These are phyloP conservation scores for Hylaea fasciaria DNA, from an alignment of 2,888 invertebrate species.

Conservation along the genomic window DNA sequence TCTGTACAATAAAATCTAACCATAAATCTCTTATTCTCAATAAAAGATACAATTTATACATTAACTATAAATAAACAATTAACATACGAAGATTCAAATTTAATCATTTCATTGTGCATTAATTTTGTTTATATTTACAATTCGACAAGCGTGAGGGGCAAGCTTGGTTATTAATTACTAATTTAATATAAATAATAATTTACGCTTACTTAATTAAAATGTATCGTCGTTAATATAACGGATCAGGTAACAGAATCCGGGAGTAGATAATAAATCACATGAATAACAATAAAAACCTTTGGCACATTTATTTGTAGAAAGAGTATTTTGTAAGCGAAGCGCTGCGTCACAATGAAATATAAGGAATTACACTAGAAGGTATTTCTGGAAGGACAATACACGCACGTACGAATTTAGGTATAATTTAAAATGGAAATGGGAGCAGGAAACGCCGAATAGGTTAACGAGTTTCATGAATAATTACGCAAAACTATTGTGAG, in stretches of 20 bases:
- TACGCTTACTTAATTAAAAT: conserved; percentile 44
- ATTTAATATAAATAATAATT: conserved; percentile 36
- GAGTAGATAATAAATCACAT: conserved; percentile 34
- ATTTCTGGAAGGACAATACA: conserved; percentile 58
- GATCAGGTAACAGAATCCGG: conserved; percentile 42
- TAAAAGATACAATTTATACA: conserved; percentile 77
- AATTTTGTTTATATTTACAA: conserved; percentile 72
- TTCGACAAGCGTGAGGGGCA: conserved; percentile 78
- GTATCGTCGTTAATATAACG: conserved; percentile 41
- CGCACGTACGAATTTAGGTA: conserved; percentile 50
- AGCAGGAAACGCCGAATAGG: conserved; percentile 51
- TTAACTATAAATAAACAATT: conserved; percentile 66
- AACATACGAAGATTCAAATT: conserved; percentile 61
- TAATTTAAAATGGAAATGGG: conserved; percentile 63
- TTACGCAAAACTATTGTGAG: conserved; percentile 58
- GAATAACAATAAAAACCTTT: conserved; percentile 51
- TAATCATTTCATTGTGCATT: conserved; percentile 70
- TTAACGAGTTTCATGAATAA: conserved; percentile 62
- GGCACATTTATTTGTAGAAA: conserved; percentile 64
- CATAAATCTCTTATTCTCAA: conserved; percentile 75
- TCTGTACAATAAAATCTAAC: conserved; percentile 75
- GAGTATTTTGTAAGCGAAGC: conserved; percentile 58
- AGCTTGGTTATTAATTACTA: conserved; percentile 63
- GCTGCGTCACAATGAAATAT: conserved; percentile 56
- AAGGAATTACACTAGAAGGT: conserved; percentile 52